These are phyloP conservation scores for Onthophagus taurus DNA, from an alignment of 1,140 invertebrate genomes.

Conservation along the genomic window DNA sequence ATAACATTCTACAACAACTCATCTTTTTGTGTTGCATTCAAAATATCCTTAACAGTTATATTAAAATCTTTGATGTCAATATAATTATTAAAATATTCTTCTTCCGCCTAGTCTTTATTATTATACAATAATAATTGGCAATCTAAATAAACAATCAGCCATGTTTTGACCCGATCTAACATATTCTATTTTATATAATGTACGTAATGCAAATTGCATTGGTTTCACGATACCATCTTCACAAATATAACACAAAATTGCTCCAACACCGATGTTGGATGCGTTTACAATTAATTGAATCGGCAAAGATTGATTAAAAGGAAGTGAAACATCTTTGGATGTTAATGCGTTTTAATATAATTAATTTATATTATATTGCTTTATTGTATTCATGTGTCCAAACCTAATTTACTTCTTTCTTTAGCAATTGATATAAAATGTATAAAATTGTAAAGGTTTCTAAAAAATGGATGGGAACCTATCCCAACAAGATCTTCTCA, in stretches of 20 bases:
- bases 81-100: too few species aligned
- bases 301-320: not conserved
- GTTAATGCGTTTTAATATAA: constrained; percentile 13
- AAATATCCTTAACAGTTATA: not conserved
- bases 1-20: too few species aligned
- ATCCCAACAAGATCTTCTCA: too few species aligned
- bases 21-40: not conserved
- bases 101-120: not conserved
- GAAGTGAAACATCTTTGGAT: constrained; percentile 12
- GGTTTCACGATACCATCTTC: not conserved
- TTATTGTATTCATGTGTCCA: constrained; percentile 13
- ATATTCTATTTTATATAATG: constrained; percentile 30
- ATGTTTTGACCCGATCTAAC: constrained; percentile 22
- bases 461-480: too few species aligned
- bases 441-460: too few species aligned
- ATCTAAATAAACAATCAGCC: constrained; percentile 31
- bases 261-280: not conserved
- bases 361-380: constrained; percentile 13
- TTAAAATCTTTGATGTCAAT: too few species aligned
- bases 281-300: constrained; percentile 1
- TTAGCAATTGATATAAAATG: constrained; percentile 8
- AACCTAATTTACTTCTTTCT: constrained; percentile 4
- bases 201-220: not conserved
- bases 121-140: constrained; percentile 12
- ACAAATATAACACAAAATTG: not conserved